These are phyloP conservation scores for Tetramorium parvispinum DNA, from an alignment of 1,140 invertebrate species.

Conservation along the genomic window DNA sequence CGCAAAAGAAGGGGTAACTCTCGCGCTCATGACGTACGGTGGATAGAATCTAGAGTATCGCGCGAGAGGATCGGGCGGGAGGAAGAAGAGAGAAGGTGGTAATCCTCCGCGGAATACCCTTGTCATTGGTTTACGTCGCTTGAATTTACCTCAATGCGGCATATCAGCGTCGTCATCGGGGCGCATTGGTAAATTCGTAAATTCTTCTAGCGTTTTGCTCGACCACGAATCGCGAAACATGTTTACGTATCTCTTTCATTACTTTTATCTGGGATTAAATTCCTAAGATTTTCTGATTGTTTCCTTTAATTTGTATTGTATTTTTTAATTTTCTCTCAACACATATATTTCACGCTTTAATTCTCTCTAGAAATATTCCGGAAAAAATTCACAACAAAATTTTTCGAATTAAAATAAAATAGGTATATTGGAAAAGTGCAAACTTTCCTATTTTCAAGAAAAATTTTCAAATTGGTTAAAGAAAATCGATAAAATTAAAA, in stretches of 20 bases:
- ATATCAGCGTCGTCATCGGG: constrained; percentile 49
- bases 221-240: too few relatives aligned
- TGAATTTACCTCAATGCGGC: constrained; percentile 77
- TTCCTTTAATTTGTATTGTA: background rate
- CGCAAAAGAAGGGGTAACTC: constrained; percentile 69
- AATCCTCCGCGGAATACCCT: constrained; percentile 76
- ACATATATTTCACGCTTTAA: background rate
- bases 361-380: background rate
- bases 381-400: background rate
- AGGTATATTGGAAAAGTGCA: background rate
- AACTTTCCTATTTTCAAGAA: background rate
- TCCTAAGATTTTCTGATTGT: background rate
- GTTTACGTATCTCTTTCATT: background rate
- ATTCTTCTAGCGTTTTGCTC: background rate
- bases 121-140: constrained; percentile 65
- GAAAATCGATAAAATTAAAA: background rate
- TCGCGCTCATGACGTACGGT: constrained; percentile 65
- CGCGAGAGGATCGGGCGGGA: constrained; percentile 64
- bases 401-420: background rate
- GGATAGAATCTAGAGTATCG: constrained; percentile 75
- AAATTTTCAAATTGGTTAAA: background rate
- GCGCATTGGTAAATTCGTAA: constrained; percentile 27
- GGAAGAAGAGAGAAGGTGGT: constrained; percentile 71
- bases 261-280: background rate
- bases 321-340: background rate